Evolutionary conservation across 2,888 invertebrate genomes (phyloP).

Genomic region (Hemaris fuciformis): DNA sequence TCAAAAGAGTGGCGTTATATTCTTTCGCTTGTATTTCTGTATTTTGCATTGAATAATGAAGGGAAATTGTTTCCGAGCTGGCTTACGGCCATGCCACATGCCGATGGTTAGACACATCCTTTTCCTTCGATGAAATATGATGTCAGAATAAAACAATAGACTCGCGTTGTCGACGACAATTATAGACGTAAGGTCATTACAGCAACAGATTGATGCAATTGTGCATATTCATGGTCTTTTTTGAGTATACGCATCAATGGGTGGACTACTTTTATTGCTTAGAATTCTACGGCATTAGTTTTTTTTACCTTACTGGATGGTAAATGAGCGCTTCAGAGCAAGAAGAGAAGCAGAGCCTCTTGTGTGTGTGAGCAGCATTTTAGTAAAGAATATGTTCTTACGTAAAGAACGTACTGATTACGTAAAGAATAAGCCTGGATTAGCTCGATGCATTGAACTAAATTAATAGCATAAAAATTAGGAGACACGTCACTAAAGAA

Average conservation of each 20-base stretch:
- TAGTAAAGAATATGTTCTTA: no score
- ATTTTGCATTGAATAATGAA: background rate
- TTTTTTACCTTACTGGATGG: no score
- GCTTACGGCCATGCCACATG: conserved; percentile 9
- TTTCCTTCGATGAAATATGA: conserved; percentile 15
- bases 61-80: conserved; percentile 1
- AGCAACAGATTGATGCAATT: background rate
- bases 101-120: conserved; percentile 13
- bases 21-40: conserved; percentile 8
- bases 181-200: conserved; percentile 6
- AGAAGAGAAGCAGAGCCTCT: no score
- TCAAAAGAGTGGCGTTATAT: conserved; percentile 10
- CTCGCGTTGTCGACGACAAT: background rate
- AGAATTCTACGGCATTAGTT: no score
- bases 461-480: no score
- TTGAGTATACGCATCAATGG: background rate
- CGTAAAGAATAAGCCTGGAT: no score
- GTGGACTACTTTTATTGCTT: no score
- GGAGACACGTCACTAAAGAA: no score
- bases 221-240: background rate
- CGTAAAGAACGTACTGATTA: no score
- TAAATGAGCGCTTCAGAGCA: no score
- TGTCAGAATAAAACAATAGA: conserved; percentile 9
- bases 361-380: no score
- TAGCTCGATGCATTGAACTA: no score